Percentiles rank a stretch among this genome's conserved stretches.
Evolutionary conservation across 1,140 invertebrate species (phyloP).

Genomic region (Bradysia coprophila): DNA sequence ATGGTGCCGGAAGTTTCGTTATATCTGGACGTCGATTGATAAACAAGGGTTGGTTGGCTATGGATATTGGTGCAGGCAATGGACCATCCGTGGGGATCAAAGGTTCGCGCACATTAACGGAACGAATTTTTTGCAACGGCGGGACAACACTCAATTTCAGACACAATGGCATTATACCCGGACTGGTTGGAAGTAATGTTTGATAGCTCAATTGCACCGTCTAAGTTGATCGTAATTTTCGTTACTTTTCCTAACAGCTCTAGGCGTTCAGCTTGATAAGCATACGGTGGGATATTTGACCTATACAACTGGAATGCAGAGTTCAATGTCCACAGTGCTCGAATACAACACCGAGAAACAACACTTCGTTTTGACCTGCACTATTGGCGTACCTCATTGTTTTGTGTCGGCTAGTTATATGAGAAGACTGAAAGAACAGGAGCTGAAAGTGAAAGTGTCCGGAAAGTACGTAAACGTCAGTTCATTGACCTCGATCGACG

Average conservation of each 20-base stretch:
- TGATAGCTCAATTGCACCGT: constrained; percentile 29
- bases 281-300: constrained; percentile 74
- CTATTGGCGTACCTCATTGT: constrained; percentile 66
- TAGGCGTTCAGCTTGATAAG: constrained; percentile 68
- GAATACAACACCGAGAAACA: constrained; percentile 50
- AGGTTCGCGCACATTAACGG: constrained; percentile 48
- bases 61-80: constrained; percentile 60
- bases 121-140: constrained; percentile 51
- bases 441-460: constrained; percentile 52
- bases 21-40: constrained; percentile 56
- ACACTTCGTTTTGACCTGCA: constrained; percentile 42
- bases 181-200: constrained; percentile 46
- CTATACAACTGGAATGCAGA: constrained; percentile 46
- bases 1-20: constrained; percentile 42
- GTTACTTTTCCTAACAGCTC: constrained; percentile 28
- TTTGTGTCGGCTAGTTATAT: constrained; percentile 56
- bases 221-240: constrained; percentile 43
- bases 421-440: constrained; percentile 55
- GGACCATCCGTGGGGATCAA: constrained; percentile 54
- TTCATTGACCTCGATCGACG: neutral
- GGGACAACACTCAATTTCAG: constrained; percentile 51
- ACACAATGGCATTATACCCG: constrained; percentile 46
- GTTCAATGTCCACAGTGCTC: constrained; percentile 59
- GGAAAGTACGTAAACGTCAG: constrained; percentile 70
- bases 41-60: constrained; percentile 66